These are phyloP conservation scores for Anthopleura xanthogrammica DNA, from an alignment of 92 coral and sea anemone species.

Conservation along the genomic window DNA sequence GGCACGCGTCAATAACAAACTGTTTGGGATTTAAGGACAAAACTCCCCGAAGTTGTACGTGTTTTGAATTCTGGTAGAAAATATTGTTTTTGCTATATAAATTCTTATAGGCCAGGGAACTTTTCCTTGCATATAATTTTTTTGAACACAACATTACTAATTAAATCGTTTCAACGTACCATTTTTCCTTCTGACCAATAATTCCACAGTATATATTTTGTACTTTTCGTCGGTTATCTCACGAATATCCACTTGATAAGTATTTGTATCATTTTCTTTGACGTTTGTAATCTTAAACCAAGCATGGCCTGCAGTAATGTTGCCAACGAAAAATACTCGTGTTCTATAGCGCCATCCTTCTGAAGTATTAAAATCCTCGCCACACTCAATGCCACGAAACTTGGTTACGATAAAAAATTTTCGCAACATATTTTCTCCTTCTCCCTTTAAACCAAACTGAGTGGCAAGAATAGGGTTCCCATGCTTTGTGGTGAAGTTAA, in stretches of 20 bases:
- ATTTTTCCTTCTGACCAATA: neutral
- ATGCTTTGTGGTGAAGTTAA: neutral
- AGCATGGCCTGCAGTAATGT: neutral
- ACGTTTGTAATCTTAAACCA: constrained; percentile 5
- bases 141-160: neutral
- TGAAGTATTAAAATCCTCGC: neutral
- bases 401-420: neutral
- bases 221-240: neutral
- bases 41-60: no score
- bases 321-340: neutral
- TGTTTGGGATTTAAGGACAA: no score
- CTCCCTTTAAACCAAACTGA: neutral
- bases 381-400: neutral
- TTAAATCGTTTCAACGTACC: neutral
- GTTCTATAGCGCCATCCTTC: neutral
- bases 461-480: neutral
- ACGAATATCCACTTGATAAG: neutral
- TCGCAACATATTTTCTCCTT: neutral
- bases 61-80: no score
- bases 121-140: neutral
- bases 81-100: no score
- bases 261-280: neutral
- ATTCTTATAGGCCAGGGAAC: no score
- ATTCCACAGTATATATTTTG: neutral
- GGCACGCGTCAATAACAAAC: no score